phyloP scores from a whole-genome alignment of 23 tunicate species.

The Halocynthia roretzi region DNA sequence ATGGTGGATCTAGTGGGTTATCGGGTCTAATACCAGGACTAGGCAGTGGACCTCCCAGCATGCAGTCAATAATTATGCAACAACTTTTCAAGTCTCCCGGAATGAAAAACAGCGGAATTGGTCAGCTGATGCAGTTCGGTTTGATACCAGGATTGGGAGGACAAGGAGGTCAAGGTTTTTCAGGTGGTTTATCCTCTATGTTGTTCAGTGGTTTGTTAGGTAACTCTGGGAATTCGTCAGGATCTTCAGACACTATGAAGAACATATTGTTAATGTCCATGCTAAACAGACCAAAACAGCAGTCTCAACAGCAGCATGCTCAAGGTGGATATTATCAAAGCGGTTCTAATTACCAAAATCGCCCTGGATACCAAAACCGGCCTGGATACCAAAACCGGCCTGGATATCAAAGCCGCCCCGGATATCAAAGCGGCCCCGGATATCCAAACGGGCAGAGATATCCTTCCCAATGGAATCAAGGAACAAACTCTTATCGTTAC shows the following conservation, averaged over 20 bases:
- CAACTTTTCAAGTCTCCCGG: not conserved
- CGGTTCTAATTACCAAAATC: too few relatives aligned
- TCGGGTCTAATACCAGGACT: not conserved
- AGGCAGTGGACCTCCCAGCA: not conserved
- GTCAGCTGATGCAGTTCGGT: not conserved
- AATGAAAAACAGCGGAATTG: not conserved
- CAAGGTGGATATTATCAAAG: not conserved
- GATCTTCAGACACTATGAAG: not conserved
- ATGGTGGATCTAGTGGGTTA: not conserved
- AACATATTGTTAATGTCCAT: not conserved
- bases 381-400: too few relatives aligned
- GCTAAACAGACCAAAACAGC: not conserved
- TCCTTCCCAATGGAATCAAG: too few relatives aligned
- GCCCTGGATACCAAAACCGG: too few relatives aligned
- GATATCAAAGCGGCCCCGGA: too few relatives aligned
- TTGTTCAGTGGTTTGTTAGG: too few relatives aligned
- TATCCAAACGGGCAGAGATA: too few relatives aligned
- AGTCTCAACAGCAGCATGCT: not conserved
- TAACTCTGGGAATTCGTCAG: too few relatives aligned
- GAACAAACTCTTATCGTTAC: too few relatives aligned
- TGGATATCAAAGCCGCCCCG: too few relatives aligned
- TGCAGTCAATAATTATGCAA: not conserved
- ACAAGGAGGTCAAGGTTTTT: not conserved
- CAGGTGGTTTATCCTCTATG: too few relatives aligned
- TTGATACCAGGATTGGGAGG: constrained; percentile 7